phyloP scores from a whole-genome alignment of 2,888 invertebrate genomes.

The Eudemis profundana region DNA sequence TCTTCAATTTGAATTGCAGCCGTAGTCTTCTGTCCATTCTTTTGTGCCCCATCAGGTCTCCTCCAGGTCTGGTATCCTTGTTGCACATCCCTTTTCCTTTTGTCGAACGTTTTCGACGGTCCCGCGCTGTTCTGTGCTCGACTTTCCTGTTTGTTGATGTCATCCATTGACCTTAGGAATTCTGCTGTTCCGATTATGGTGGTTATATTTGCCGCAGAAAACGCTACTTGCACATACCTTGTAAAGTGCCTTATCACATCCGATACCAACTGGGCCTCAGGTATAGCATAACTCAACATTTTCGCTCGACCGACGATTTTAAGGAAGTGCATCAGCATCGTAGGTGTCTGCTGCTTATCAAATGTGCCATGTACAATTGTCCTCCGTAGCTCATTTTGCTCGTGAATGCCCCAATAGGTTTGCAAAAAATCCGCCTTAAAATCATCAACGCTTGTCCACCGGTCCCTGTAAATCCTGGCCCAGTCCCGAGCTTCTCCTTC shows the following conservation, averaged over 20 bases:
- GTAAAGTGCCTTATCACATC: too few relatives aligned
- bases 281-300: background rate
- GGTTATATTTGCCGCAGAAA: background rate
- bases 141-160: background rate
- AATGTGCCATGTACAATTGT: background rate
- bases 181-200: background rate
- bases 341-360: background rate
- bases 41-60: too few relatives aligned
- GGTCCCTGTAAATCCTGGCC: constrained; percentile 4
- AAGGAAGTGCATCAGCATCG: constrained; percentile 1
- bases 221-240: too few relatives aligned
- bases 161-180: background rate
- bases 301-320: background rate
- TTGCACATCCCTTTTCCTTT: background rate
- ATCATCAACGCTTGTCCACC: background rate
- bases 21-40: too few relatives aligned
- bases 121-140: background rate
- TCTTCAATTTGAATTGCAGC: too few relatives aligned
- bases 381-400: background rate
- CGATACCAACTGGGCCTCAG: background rate
- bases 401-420: background rate
- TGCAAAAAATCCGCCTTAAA: background rate
- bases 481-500: too few relatives aligned
- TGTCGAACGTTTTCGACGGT: too few relatives aligned
- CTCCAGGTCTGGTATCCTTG: background rate